Conservation (phyloP, 2,113 vertebrate species). For the Vicugna pacos region DNA sequence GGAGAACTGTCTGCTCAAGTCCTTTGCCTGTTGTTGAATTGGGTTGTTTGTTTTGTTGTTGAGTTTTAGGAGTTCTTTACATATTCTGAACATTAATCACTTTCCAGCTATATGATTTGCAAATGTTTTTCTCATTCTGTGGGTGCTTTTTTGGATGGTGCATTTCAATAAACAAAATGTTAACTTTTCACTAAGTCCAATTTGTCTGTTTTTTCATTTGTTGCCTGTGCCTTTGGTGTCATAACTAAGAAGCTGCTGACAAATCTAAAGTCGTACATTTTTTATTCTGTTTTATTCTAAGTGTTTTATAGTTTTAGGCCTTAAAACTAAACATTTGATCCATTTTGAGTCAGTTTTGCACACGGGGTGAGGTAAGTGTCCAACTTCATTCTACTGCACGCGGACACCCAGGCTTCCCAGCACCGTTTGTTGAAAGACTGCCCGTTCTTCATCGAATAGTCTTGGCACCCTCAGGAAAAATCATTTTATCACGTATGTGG, state of each 20-base stretch:
- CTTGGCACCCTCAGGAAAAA: background rate
- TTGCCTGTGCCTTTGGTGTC: background rate
- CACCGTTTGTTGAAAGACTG: background rate
- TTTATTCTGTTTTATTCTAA: background rate
- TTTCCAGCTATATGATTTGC: background rate
- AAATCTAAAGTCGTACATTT: no score
- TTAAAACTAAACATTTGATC: background rate
- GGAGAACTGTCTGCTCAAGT: background rate
- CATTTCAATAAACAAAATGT: background rate
- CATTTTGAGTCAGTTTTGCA: background rate
- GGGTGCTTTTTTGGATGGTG: background rate
- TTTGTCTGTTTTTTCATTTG: background rate
- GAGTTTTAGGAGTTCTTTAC: background rate
- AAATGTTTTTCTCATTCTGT: background rate
- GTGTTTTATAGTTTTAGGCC: background rate
- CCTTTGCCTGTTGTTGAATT: background rate
- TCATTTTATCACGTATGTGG: no score
- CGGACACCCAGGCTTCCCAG: no score
- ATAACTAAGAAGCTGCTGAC: background rate
- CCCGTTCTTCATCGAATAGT: background rate
- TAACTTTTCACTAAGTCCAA: background rate
- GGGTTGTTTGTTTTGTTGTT: background rate
- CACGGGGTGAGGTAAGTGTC: no score
- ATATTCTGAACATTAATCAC: background rate
- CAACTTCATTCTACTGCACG: background rate